A percentile compares a stretch with the other conserved stretches of the same genome.
Evolutionary conservation across 2,888 invertebrate genomes (phyloP).

Genomic region (Tinea semifulvella): DNA sequence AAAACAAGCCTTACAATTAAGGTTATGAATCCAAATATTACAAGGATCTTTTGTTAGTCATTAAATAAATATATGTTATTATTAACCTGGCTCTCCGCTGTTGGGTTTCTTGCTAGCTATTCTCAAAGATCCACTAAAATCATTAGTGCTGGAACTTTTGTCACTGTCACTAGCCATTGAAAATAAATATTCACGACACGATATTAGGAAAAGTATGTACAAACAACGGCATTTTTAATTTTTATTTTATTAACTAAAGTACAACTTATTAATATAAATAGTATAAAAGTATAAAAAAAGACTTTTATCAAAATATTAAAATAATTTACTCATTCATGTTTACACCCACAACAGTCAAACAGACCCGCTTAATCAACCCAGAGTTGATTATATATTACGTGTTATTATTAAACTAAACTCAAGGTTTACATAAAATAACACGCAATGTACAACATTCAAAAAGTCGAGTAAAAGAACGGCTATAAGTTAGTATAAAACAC

Average conservation of each 20-base stretch:
- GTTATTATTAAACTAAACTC: too few relatives aligned
- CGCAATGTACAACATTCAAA: too few relatives aligned
- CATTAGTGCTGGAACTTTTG: conserved; percentile 56
- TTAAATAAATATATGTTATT: not conserved
- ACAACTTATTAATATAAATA: not conserved
- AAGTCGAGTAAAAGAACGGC: too few relatives aligned
- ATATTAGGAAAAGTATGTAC: conserved; percentile 1
- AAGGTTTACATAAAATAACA: too few relatives aligned
- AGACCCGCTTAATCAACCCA: too few relatives aligned
- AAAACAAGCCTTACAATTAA: not conserved
- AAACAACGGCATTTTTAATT: not conserved
- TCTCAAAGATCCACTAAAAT: conserved; percentile 52
- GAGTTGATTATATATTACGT: too few relatives aligned
- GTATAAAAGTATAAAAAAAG: conserved; percentile 7
- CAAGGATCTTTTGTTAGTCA: not conserved
- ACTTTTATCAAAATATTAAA: conserved; percentile 2
- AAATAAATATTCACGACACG: conserved; percentile 23
- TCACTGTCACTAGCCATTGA: conserved; percentile 65
- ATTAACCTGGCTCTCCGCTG: conserved; percentile 44
- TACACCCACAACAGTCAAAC: conserved; percentile 9
- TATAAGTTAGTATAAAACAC: too few relatives aligned
- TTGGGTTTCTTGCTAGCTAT: conserved; percentile 43
- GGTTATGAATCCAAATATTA: conserved; percentile 6
- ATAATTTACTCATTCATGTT: not conserved
- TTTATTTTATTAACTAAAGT: not conserved